Evolutionary conservation across 2,797 vertebrate species (phyloP).

Genomic region (Cheirogaleus major): DNA sequence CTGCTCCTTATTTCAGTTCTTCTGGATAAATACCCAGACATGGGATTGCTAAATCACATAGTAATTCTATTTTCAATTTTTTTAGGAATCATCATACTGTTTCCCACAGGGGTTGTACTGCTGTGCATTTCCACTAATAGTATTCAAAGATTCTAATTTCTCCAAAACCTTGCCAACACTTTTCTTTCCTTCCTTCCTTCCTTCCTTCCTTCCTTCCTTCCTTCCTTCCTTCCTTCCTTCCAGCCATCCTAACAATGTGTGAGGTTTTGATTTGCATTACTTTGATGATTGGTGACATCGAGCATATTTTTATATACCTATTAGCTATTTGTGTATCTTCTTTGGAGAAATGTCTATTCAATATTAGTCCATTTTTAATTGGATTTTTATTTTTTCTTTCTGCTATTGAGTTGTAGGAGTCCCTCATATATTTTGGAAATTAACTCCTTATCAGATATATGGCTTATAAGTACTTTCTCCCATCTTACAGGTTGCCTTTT

Average conservation of each 20-base stretch:
- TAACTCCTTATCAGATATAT: background rate
- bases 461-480: background rate
- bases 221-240: background rate
- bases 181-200: background rate
- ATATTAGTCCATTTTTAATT: background rate
- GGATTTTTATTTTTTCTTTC: background rate
- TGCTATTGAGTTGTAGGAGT: background rate
- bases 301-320: background rate
- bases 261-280: background rate
- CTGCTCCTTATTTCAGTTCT: background rate
- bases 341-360: background rate
- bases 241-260: background rate
- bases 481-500: background rate
- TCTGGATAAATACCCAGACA: background rate
- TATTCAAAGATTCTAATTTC: background rate
- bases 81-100: background rate
- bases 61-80: background rate
- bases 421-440: background rate
- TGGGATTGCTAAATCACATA: background rate
- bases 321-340: background rate
- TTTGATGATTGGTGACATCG: background rate
- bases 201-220: no score
- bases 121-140: background rate
- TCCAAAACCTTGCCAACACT: background rate
- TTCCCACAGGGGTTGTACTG: background rate